Conservation (phyloP, 2,888 invertebrate species). For the Ferrisia virgata region DNA sequence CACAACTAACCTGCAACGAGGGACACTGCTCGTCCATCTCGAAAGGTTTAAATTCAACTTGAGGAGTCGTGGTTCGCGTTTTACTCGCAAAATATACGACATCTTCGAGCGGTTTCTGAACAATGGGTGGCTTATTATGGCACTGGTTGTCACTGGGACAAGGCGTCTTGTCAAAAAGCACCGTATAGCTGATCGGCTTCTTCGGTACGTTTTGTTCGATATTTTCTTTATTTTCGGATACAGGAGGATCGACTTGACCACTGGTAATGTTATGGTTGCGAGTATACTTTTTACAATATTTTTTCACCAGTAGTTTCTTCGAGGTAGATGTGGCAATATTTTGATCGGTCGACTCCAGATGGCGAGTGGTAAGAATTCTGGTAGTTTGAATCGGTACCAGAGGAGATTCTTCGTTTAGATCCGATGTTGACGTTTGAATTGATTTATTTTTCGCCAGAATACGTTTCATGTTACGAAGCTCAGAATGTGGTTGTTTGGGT, state of each 20-base stretch:
- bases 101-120: background rate
- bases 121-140: background rate
- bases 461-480: background rate
- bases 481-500: background rate
- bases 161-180: constrained; percentile 36
- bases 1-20: background rate
- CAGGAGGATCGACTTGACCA: background rate
- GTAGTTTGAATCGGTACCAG: background rate
- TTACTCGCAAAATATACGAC: background rate
- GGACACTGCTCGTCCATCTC: background rate
- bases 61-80: background rate
- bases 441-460: background rate
- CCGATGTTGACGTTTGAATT: background rate
- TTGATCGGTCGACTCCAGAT: too few species aligned
- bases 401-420: background rate
- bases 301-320: background rate
- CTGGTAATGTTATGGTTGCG: background rate
- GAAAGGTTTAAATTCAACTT: background rate
- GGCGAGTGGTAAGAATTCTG: background rate
- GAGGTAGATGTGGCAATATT: background rate
- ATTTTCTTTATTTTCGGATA: constrained; percentile 26
- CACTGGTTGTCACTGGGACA: background rate
- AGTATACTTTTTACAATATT: background rate
- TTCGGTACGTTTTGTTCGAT: background rate
- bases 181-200: constrained; percentile 37